A percentile compares a stretch with the other conserved stretches of the same genome.
Conservation (phyloP, 2,888 invertebrate species). For the Odontothrips loti region DNA sequence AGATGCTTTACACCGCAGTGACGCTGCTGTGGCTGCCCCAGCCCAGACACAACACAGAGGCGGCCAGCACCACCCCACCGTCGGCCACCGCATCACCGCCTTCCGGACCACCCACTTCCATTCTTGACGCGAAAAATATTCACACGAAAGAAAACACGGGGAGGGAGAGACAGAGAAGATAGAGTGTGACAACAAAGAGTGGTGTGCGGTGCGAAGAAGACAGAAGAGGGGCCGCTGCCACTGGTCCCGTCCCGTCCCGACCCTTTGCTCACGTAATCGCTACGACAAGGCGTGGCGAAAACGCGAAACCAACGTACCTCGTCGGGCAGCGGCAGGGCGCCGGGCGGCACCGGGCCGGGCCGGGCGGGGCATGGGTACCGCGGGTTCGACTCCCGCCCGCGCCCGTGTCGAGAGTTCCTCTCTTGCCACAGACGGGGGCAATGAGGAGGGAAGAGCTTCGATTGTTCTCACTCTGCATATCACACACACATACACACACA, state of each 20-base stretch:
- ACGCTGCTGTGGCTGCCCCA: too few relatives aligned
- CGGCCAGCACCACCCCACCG: too few relatives aligned
- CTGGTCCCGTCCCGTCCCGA: too few relatives aligned
- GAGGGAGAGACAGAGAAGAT: not conserved
- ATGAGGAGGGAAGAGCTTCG: not conserved
- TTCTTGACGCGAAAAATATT: constrained; percentile 6
- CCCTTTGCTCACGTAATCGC: too few relatives aligned
- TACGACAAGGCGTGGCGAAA: too few relatives aligned
- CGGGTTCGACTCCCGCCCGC: too few relatives aligned
- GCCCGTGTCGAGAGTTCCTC: not conserved
- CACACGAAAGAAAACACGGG: constrained; percentile 15
- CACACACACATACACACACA: not conserved
- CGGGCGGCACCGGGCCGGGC: not conserved
- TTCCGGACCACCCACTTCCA: constrained; percentile 8
- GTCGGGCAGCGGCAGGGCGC: not conserved
- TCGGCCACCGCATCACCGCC: constrained; percentile 48
- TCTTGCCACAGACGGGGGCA: not conserved
- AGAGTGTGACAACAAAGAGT: constrained; percentile 18
- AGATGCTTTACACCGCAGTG: too few relatives aligned
- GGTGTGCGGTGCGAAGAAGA: not conserved
- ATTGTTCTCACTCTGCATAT: not conserved
- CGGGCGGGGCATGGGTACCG: not conserved
- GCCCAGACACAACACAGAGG: too few relatives aligned
- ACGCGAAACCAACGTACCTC: not conserved
- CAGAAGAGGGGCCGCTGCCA: too few relatives aligned